phyloP scores from a whole-genome alignment of 2,888 invertebrate species.

The Drosophila monieri region DNA sequence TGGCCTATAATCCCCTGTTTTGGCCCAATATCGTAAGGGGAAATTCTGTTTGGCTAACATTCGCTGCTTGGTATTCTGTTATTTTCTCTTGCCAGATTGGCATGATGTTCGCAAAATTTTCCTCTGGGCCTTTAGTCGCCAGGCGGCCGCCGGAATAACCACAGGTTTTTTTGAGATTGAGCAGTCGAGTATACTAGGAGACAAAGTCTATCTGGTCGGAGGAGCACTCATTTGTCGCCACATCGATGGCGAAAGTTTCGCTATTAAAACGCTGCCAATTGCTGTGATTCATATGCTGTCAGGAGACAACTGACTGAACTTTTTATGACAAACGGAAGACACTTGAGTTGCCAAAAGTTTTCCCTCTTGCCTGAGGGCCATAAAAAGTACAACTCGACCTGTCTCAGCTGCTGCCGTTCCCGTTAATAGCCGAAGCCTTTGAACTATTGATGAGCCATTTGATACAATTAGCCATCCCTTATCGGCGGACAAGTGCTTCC shows the following conservation, averaged over 20 bases:
- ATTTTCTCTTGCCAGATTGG: constrained; percentile 5
- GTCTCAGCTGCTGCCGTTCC: constrained; percentile 40
- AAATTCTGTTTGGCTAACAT: constrained; percentile 37
- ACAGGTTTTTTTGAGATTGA: constrained; percentile 35
- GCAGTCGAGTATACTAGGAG: not conserved
- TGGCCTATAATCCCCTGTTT: constrained; percentile 10
- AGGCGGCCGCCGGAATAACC: constrained; percentile 52
- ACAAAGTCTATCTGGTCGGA: constrained; percentile 20
- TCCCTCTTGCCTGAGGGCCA: constrained; percentile 44
- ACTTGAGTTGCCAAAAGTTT: constrained; percentile 69
- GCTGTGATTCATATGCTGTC: constrained; percentile 74
- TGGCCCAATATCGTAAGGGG: constrained; percentile 70
- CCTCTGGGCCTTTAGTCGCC: constrained; percentile 56
- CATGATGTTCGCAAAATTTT: constrained; percentile 10
- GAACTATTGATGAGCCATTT: constrained; percentile 76
- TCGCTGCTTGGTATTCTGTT: constrained; percentile 44
- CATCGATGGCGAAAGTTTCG: constrained; percentile 72
- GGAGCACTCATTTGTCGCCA: constrained; percentile 67
- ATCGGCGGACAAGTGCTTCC: constrained; percentile 30
- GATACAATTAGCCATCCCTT: constrained; percentile 63
- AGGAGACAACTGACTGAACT: constrained; percentile 30
- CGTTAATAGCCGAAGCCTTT: constrained; percentile 54
- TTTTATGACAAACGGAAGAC: constrained; percentile 77
- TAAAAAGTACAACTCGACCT: constrained; percentile 62
- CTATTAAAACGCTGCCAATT: constrained; percentile 73